Evolutionary conservation across 2,888 invertebrate genomes (phyloP).

Genomic region (Cryptus armator): DNA sequence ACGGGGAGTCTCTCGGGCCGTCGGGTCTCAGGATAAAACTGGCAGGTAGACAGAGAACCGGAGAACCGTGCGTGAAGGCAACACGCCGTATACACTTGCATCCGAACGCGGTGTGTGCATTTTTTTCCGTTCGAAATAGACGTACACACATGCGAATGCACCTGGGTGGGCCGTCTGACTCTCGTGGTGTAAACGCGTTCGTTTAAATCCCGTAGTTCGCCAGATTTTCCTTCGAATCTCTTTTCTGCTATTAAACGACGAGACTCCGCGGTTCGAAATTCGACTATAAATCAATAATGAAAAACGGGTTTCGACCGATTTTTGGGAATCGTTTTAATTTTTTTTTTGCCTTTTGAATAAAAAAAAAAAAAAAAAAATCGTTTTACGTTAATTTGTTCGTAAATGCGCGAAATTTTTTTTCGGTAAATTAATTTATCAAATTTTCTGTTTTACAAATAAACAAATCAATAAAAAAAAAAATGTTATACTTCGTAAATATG

Average conservation of each 20-base stretch:
- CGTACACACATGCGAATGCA: conserved; percentile 15
- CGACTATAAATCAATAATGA: background rate
- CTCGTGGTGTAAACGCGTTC: conserved; percentile 22
- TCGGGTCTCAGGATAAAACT: conserved; percentile 36
- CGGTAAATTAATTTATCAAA: too few species aligned
- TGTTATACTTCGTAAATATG: too few species aligned
- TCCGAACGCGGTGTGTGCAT: conserved; percentile 26
- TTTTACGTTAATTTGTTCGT: too few species aligned
- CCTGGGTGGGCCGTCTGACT: conserved; percentile 56
- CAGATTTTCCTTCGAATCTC: background rate
- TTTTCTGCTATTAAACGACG: background rate
- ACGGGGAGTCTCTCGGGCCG: conserved; percentile 27
- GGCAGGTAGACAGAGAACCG: conserved; percentile 36
- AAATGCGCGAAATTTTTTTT: too few species aligned
- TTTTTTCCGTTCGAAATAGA: conserved; percentile 7
- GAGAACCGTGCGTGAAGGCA: background rate
- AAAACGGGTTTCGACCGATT: background rate
- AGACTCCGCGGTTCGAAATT: background rate
- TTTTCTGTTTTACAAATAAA: too few species aligned
- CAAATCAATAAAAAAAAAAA: too few species aligned
- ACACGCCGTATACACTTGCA: conserved; percentile 6
- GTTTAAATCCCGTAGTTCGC: background rate
- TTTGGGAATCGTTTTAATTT: background rate
- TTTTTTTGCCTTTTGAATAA: background rate
- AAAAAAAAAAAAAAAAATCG: too few species aligned